These are phyloP conservation scores for Pristionchus entomophagus DNA, from an alignment of 2,888 invertebrate genomes.

Conservation along the genomic window DNA sequence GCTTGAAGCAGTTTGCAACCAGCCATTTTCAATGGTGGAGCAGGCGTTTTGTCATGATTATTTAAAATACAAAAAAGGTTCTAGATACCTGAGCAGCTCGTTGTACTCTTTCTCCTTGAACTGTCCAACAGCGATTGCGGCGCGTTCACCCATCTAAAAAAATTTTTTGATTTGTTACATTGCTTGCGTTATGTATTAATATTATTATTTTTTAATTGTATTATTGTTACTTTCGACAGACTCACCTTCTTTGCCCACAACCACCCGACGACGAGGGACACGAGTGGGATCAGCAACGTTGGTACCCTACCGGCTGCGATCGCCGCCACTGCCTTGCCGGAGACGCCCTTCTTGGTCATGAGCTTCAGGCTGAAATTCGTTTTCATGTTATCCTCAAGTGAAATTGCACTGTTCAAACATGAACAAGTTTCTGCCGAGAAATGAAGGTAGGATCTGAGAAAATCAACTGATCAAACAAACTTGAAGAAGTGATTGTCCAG, in stretches of 20 bases:
- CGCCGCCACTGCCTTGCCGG: not conserved
- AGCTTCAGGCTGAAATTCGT: not conserved
- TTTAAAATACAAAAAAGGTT: not conserved
- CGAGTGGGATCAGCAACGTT: not conserved
- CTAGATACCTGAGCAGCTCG: not conserved
- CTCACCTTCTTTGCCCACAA: not conserved
- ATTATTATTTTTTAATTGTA: too few relatives aligned
- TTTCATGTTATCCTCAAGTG: not conserved
- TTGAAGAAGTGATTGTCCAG: conserved; percentile 34
- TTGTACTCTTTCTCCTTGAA: conserved; percentile 4
- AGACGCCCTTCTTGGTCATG: not conserved
- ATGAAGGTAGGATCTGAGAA: too few relatives aligned
- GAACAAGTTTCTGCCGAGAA: too few relatives aligned
- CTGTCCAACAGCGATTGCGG: not conserved
- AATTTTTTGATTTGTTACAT: too few relatives aligned
- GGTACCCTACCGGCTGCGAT: not conserved
- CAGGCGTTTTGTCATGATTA: too few relatives aligned
- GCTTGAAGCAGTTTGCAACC: too few relatives aligned
- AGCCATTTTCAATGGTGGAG: too few relatives aligned
- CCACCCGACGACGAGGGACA: not conserved
- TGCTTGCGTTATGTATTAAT: too few relatives aligned
- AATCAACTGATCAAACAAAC: too few relatives aligned
- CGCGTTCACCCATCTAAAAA: not conserved
- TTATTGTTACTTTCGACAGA: not conserved
- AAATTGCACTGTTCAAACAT: too few relatives aligned